Conservation (phyloP, 2,797 vertebrate species). For the Falco biarmicus region DNA sequence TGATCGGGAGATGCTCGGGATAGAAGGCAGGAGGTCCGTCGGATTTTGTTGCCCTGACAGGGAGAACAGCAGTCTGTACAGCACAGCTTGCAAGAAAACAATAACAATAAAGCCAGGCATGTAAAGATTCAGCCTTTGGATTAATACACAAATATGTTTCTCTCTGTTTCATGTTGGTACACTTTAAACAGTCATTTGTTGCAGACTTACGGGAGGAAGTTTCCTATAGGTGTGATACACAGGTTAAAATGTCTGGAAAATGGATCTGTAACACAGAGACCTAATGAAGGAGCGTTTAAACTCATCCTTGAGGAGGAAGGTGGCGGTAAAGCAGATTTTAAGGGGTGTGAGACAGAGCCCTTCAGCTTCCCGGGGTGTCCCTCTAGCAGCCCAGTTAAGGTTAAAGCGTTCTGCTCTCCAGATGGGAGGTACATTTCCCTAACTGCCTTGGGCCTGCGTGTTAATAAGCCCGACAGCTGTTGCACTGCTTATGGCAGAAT, state of each 20-base stretch:
- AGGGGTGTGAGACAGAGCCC: neutral
- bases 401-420: neutral
- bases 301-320: neutral
- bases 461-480: neutral
- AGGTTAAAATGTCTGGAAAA: neutral
- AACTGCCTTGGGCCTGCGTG: neutral
- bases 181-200: neutral
- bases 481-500: conserved; percentile 1
- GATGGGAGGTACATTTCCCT: neutral
- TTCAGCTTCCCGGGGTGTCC: neutral
- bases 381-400: neutral
- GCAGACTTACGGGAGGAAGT: neutral
- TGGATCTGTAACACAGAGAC: neutral
- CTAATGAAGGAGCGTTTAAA: neutral
- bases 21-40: neutral
- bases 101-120: neutral
- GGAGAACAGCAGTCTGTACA: neutral
- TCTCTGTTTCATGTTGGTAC: neutral
- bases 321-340: neutral
- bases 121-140: neutral
- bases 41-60: neutral
- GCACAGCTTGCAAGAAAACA: neutral
- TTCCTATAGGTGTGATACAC: neutral
- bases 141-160: neutral
- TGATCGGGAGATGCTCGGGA: neutral